Conservation (phyloP, 1,140 invertebrate genomes). For the Musca vetustissima region DNA sequence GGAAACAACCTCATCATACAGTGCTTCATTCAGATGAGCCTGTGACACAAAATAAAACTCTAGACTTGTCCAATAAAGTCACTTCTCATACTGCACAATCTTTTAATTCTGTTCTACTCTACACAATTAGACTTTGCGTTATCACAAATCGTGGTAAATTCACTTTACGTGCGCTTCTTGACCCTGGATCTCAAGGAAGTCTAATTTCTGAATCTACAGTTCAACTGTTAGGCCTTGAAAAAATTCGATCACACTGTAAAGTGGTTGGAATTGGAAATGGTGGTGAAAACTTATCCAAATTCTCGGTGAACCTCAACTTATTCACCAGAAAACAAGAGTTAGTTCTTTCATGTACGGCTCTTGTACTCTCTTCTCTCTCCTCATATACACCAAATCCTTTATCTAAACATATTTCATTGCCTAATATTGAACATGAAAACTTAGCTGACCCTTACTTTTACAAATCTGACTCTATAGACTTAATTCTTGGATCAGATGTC, state of each 20-base stretch:
- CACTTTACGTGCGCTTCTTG: neutral
- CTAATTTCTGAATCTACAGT: neutral
- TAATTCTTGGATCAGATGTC: no score
- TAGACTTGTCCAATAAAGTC: neutral
- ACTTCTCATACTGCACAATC: neutral
- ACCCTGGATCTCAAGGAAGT: neutral
- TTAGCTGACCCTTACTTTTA: constrained; percentile 18
- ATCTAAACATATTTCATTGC: neutral
- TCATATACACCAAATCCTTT: no score
- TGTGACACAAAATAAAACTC: neutral
- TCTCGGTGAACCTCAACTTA: neutral
- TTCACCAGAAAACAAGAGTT: neutral
- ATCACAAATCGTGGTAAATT: neutral
- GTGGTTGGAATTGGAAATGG: neutral
- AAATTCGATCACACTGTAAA: neutral
- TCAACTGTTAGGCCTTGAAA: neutral
- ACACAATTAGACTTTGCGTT: neutral
- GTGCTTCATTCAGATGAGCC: neutral
- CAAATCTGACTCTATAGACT: constrained; percentile 15
- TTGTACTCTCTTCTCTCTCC: no score
- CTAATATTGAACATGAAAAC: neutral
- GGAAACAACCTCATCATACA: neutral
- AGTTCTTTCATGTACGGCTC: neutral
- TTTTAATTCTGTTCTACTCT: neutral
- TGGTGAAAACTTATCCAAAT: neutral